Percentiles rank a stretch among this genome's conserved stretches.
phyloP scores from a whole-genome alignment of 2,888 invertebrate species.

The Aphelenchoides bicaudatus region DNA sequence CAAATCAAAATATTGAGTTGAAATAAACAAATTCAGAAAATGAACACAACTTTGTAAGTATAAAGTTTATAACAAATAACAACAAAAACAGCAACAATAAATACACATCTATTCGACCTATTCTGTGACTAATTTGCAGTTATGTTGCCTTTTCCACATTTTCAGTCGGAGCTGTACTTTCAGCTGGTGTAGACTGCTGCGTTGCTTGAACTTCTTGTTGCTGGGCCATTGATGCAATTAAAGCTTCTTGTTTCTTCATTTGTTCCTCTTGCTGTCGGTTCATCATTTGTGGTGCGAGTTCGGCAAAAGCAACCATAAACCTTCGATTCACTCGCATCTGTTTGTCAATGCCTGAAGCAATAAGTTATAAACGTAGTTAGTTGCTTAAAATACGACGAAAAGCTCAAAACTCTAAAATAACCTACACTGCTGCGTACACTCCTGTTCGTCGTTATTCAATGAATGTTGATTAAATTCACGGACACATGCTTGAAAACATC shows the following conservation, averaged over 20 bases:
- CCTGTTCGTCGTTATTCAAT: constrained; percentile 37
- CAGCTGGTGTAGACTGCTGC: background rate
- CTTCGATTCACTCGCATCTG: constrained; percentile 55
- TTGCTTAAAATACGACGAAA: constrained; percentile 5
- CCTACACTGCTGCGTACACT: constrained; percentile 46
- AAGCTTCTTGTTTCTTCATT: background rate
- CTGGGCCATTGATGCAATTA: no score
- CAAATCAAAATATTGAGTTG: no score
- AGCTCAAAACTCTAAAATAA: constrained; percentile 12
- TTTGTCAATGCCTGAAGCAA: constrained; percentile 55
- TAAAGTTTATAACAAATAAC: no score
- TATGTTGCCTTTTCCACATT: background rate
- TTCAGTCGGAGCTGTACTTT: background rate
- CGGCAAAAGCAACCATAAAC: constrained; percentile 53
- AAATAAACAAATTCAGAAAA: no score
- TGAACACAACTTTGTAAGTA: no score
- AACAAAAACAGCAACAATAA: no score
- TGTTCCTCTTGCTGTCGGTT: constrained; percentile 8
- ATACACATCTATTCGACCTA: no score
- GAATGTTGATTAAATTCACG: constrained; percentile 44
- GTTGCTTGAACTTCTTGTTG: background rate
- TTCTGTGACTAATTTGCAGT: no score
- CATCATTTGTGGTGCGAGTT: constrained; percentile 46
- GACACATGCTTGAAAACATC: constrained; percentile 52
- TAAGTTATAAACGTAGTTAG: no score